Conservation (phyloP, 2,113 vertebrate genomes). For the Triplophysa tibetana region DNA sequence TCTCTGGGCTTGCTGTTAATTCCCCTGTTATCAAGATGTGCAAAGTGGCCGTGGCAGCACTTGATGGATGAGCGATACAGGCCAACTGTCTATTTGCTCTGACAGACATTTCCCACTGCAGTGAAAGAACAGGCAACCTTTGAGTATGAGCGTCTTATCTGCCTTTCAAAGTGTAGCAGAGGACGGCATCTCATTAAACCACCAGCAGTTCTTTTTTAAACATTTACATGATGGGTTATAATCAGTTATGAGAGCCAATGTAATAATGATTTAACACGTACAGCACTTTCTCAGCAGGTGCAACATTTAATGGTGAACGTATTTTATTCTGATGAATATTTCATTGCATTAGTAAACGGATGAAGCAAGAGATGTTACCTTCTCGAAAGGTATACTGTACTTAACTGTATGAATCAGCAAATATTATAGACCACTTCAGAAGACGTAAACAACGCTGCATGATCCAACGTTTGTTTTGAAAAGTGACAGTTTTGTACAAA, state of each 20-base stretch:
- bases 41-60: conserved; percentile 52
- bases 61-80: conserved; percentile 68
- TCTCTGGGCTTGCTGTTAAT: conserved; percentile 62
- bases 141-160: conserved; percentile 28
- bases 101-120: conserved; percentile 15
- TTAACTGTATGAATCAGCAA: background rate
- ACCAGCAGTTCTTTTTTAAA: background rate
- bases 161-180: conserved; percentile 47
- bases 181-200: conserved; percentile 36
- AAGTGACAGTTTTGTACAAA: too few relatives aligned
- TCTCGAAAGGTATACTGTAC: background rate
- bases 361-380: background rate
- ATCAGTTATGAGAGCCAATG: conserved; percentile 24
- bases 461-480: too few relatives aligned
- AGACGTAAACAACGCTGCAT: too few relatives aligned
- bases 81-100: conserved; percentile 32
- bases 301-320: background rate
- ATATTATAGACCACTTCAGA: too few relatives aligned
- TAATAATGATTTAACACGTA: background rate
- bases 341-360: background rate
- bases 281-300: conserved; percentile 13
- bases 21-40: conserved; percentile 55
- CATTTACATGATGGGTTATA: background rate
- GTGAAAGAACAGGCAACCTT: conserved; percentile 42
- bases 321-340: background rate